Conservation (phyloP, 1,140 invertebrate genomes). For the Coenobita brevimanus region DNA sequence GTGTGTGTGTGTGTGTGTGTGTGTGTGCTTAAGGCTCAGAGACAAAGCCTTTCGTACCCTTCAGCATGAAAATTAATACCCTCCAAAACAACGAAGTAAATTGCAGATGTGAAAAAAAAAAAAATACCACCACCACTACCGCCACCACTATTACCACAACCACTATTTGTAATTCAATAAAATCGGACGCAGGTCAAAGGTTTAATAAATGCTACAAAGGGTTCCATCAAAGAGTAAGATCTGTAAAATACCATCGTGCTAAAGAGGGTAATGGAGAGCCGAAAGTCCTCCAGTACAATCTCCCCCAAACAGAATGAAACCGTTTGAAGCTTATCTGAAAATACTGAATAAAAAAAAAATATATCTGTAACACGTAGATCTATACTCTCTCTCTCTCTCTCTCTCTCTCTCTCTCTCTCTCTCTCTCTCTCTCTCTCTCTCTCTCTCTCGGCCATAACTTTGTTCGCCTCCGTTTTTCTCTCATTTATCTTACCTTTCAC, state of each 20-base stretch:
- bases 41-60: not conserved
- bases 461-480: not conserved
- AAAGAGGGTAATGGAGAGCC: too few relatives aligned
- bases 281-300: not conserved
- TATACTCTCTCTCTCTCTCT: constrained; percentile 17
- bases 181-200: not conserved
- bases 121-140: not conserved
- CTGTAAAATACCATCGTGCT: too few relatives aligned
- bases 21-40: too few relatives aligned
- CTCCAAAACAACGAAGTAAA: not conserved
- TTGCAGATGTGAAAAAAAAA: not conserved
- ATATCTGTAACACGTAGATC: too few relatives aligned
- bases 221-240: not conserved
- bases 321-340: not conserved
- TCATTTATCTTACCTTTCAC: too few relatives aligned
- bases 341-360: not conserved
- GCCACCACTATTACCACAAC: not conserved
- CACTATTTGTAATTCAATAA: not conserved
- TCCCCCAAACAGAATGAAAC: not conserved
- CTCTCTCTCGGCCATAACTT: not conserved
- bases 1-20: too few relatives aligned
- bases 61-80: too few relatives aligned
- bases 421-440: not conserved
- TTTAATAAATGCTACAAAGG: not conserved
- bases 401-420: constrained; percentile 23